Base-by-base conservation (phyloP, 2,113 vertebrate genomes). In the Poeciliopsis retropinna region DNA sequence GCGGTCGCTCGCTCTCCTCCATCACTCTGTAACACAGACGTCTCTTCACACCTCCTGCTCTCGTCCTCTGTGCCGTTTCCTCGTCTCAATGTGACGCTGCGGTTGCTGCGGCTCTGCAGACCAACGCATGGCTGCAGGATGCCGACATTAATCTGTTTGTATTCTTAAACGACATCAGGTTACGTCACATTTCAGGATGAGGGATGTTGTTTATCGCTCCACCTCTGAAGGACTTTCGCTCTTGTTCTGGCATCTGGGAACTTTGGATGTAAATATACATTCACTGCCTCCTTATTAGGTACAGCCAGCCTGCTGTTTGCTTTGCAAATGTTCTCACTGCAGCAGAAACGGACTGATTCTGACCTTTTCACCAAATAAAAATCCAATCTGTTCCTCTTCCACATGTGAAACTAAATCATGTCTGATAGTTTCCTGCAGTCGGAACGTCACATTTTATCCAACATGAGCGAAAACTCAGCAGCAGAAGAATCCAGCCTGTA, bases 21-120 rank as follows among this genome's bases (percentile, higher is more conserved):
- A 37, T 37, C 34, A 37, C 34, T 37, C 34, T 37, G 60, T 78
- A 70, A 87, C 88, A 81, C 77, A 80, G 78, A 82, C 70, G 79
- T 75, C 75, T 71, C 69, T 60, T 78, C 73, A 69, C 60, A 62
- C 60, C 29, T 66, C 72, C 15, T 37, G 34, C 34, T 11, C 34
- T 11, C 10, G 34, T 37, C 34, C 34, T 37, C 34, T 37, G 34
- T 37, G 34, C 34, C 19, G 1, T 5, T 25, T 72, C 54, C 39
- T 41, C 14, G 39, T 41, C 39, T 15, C 39, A 41, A 5, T 41
- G 39, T 10, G 39, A 41, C 39, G 12, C 39, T 41, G 34, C 81
- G 64, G 67, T 73, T 22, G 37, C 64, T 76, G 76, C 19, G 37
- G 60, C 78, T 1, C 22, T n/a, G 17, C 72, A 64, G 78, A 74